These are phyloP conservation scores for Pseudomugil gertrudae DNA, from an alignment of 2,797 vertebrate species.

Conservation along the genomic window DNA sequence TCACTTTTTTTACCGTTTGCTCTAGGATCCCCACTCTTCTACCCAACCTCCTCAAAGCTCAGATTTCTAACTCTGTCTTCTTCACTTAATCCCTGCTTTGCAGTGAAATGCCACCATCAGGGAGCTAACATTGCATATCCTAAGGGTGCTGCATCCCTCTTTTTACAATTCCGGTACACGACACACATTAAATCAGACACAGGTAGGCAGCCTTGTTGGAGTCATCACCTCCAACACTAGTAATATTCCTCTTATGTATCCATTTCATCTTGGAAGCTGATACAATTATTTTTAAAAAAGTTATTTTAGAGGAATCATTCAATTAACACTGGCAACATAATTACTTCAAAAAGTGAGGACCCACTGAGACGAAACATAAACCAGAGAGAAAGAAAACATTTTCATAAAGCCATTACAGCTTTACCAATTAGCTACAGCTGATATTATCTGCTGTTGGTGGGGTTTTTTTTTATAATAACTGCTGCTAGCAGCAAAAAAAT, in stretches of 20 bases:
- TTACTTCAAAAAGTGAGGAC: not conserved
- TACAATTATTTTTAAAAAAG: too few species aligned
- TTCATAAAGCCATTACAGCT: not conserved
- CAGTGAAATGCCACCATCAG: constrained; percentile 69
- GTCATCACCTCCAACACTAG: constrained; percentile 5
- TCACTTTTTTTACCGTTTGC: constrained; percentile 8
- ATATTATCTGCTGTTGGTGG: not conserved
- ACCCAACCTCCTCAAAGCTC: constrained; percentile 41
- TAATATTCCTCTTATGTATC: constrained; percentile 5
- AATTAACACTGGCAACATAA: not conserved
- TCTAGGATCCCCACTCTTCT: constrained; percentile 7
- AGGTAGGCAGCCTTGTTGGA: constrained; percentile 18
- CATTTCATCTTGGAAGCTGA: not conserved
- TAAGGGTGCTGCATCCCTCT: constrained; percentile 57
- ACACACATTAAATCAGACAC: constrained; percentile 40
- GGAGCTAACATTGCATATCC: constrained; percentile 69
- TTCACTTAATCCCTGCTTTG: constrained; percentile 51
- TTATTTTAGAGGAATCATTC: not conserved
- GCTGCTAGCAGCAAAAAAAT: not conserved
- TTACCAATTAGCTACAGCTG: not conserved
- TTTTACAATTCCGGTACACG: constrained; percentile 34
- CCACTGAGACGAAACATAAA: not conserved
- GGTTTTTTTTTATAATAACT: not conserved
- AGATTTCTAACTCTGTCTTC: constrained; percentile 32
- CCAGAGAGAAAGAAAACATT: not conserved